Conservation (phyloP, 2,888 invertebrate genomes). For the Tetragonisca angustula region DNA sequence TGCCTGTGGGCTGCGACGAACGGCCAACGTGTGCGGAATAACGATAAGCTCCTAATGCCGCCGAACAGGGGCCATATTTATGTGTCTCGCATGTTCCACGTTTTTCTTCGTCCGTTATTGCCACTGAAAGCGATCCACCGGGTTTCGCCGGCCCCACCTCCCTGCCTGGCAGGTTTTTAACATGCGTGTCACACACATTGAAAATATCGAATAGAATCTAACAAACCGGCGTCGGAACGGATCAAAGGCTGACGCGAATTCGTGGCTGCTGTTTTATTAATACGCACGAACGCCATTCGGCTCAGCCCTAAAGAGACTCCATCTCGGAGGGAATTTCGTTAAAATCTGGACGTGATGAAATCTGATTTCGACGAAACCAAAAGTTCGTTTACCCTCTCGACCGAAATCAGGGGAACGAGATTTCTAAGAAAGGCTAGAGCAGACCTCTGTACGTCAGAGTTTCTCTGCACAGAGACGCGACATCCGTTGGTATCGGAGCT, state of each 20-base stretch:
- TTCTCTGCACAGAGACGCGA: background rate
- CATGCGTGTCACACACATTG: slow-evolving; percentile 46
- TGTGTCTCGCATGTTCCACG: slow-evolving; percentile 76
- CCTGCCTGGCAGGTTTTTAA: slow-evolving; percentile 1
- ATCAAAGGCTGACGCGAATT: background rate
- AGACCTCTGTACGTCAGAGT: background rate
- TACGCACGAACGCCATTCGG: slow-evolving; percentile 1
- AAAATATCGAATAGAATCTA: slow-evolving; percentile 58
- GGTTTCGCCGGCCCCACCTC: slow-evolving; percentile 24
- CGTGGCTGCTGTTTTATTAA: slow-evolving; percentile 43
- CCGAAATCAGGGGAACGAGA: too few species aligned
- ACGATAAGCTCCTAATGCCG: slow-evolving; percentile 80
- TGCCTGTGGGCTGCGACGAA: slow-evolving; percentile 78
- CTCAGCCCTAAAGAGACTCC: background rate
- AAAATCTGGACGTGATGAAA: background rate
- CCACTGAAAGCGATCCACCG: slow-evolving; percentile 60
- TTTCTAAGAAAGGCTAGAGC: too few species aligned
- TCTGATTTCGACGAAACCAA: too few species aligned
- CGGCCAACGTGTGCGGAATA: slow-evolving; percentile 81
- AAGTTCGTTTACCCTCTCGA: too few species aligned
- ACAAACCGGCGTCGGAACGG: slow-evolving; percentile 41
- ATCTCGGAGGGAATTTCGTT: background rate
- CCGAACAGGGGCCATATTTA: slow-evolving; percentile 76
- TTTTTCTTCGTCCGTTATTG: slow-evolving; percentile 72
- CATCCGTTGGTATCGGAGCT: background rate